Percentiles rank a stretch among this genome's conserved stretches.
Evolutionary conservation across 1,140 invertebrate genomes (phyloP).

Genomic region (Ylistrum balloti): DNA sequence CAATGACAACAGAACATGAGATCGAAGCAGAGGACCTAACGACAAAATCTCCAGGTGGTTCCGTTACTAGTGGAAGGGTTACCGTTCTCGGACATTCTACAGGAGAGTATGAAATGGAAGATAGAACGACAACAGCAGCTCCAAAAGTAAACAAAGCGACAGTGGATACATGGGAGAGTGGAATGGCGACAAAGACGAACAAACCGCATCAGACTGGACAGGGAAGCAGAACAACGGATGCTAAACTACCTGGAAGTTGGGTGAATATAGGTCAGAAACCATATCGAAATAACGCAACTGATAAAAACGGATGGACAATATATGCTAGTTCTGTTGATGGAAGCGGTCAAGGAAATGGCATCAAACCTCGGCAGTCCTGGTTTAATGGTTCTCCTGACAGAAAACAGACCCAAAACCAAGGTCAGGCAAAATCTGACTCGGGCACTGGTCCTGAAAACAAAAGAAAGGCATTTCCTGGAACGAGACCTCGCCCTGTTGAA

Average conservation of each 20-base stretch:
- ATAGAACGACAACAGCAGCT: not conserved
- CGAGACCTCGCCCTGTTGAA: not conserved
- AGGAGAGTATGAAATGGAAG: not conserved
- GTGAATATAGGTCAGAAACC: not conserved
- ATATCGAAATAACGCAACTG: not conserved
- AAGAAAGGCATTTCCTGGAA: not conserved
- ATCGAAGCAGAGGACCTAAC: not conserved
- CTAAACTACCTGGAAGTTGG: not conserved
- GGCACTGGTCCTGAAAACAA: not conserved
- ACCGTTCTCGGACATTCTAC: not conserved
- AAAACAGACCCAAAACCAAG: not conserved
- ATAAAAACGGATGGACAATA: not conserved
- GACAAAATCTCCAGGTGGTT: not conserved
- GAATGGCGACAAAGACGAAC: not conserved
- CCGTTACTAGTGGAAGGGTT: not conserved
- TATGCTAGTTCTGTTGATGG: not conserved
- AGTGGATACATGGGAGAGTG: not conserved
- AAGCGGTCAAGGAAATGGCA: not conserved
- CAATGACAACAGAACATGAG: not conserved
- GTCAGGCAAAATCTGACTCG: not conserved
- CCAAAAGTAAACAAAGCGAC: not conserved
- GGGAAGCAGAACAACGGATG: not conserved
- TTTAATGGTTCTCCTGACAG: no score
- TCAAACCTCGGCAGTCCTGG: not conserved
- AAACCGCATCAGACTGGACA: not conserved